Conservation (phyloP, 2,113 vertebrate species). For the Sinocyclocheilus grahami region DNA sequence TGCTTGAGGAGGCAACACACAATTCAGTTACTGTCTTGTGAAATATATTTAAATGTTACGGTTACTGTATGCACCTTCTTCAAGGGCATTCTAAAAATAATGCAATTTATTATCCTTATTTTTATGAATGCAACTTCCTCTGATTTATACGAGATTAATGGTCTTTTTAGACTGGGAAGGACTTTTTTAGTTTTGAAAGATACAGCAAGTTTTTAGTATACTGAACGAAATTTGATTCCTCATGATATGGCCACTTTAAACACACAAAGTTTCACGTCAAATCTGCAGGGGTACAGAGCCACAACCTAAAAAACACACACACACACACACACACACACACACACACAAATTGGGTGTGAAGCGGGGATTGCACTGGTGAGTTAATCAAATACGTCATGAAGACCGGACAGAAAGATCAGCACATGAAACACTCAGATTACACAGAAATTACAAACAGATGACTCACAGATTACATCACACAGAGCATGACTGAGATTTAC, state of each 20-base stretch:
- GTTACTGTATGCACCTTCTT: no score
- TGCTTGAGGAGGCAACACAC: neutral
- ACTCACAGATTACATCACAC: conserved; percentile 51
- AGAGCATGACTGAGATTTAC: conserved; percentile 52
- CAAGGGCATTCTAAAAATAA: neutral
- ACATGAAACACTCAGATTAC: conserved; percentile 31
- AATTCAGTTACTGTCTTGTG: neutral
- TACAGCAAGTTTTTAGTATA: neutral
- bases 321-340: neutral
- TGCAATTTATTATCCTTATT: neutral
- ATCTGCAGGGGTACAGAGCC: neutral
- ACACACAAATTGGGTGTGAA: conserved; percentile 1
- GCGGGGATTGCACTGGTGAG: neutral
- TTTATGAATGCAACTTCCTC: neutral
- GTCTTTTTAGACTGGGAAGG: neutral
- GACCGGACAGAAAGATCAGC: conserved; percentile 22
- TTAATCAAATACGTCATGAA: conserved; percentile 23
- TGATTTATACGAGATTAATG: neutral
- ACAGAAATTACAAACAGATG: conserved; percentile 55
- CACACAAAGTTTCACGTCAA: neutral
- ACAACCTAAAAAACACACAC: neutral
- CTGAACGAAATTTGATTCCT: neutral
- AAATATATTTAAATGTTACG: neutral
- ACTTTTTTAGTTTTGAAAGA: neutral
- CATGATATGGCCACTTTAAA: conserved; percentile 18